Percentiles rank a stretch among this genome's conserved stretches.
Evolutionary conservation across 2,888 invertebrate species (phyloP).

Genomic region (Leucozona laternaria): DNA sequence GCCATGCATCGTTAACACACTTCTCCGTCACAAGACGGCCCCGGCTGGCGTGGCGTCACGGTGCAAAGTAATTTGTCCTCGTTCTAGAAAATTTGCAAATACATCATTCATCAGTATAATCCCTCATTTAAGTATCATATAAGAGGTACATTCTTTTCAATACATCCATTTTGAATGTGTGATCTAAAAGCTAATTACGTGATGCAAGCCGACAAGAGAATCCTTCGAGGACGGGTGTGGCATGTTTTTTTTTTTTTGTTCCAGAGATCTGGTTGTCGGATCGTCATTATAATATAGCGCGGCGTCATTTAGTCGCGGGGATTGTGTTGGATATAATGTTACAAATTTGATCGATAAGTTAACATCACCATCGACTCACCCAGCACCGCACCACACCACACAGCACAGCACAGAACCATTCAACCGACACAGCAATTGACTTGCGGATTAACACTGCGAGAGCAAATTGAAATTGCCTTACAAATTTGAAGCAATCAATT

Average conservation of each 20-base stretch:
- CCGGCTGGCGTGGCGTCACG: neutral
- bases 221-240: constrained; percentile 19
- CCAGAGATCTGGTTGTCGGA: constrained; percentile 24
- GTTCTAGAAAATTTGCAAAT: constrained; percentile 67
- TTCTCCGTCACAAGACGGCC: neutral
- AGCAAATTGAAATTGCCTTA: constrained; percentile 43
- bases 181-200: constrained; percentile 66
- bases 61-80: constrained; percentile 55
- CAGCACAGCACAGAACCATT: no score
- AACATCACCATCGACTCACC: neutral
- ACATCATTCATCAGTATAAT: constrained; percentile 56
- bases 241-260: neutral
- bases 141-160: constrained; percentile 26
- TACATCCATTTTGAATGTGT: constrained; percentile 43
- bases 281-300: constrained; percentile 31
- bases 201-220: constrained; percentile 43
- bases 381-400: no score
- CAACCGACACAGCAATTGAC: constrained; percentile 31
- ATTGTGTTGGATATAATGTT: constrained; percentile 55
- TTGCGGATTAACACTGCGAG: constrained; percentile 57
- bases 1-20: constrained; percentile 50
- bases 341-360: constrained; percentile 71
- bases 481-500: constrained; percentile 64
- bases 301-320: constrained; percentile 39
- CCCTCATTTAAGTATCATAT: constrained; percentile 52